Evolutionary conservation across 2,797 vertebrate genomes (phyloP), one percentile per base, ranked within the genome.

Genomic region (Sebastes hubbsi): DNA sequence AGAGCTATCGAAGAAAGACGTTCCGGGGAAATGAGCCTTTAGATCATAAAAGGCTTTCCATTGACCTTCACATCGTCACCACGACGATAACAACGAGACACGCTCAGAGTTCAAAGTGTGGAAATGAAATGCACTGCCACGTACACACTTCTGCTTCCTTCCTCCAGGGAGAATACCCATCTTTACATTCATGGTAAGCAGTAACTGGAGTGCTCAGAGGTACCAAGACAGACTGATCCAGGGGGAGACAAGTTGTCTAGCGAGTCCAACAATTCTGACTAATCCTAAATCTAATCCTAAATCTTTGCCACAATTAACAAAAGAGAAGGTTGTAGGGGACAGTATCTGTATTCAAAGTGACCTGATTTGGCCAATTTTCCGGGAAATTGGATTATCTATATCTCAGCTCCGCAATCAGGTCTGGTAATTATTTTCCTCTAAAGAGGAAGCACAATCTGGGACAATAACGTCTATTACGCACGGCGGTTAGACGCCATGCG

Each of bases 331-430:
- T 13, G n/a, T 3, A 58, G 11, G 11, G 78, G 59, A 62, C n/a
- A 2, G 3, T 3, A 30, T 64, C 46, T 32, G 60, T 65, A 63
- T 74, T 67, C 55, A 72, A 18, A 76, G 20, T 64, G 62, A 83
- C 82, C 83, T 27, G 27, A 84, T 77, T 78, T 32, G 12, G 27
- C 54, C 29, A 63, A 29, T 80, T 77, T 78, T 70, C 63, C 25
- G 32, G 18, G 4, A 82, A 80, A 86, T 78, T 25, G 2, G 18
- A 80, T 76, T 70, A 62, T 70, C 68, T 70, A 69, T 60, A 66
- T 77, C 64, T 58, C 24, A 13, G 12, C 18, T 30, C 29, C 58
- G 60, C 13, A 8, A 78, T 67, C 22, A 27, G 71, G 22, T 52
- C 34, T n/a, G 49, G 42, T 24, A 58, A 74, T 78, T 76, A 34